Conservation (phyloP, 2,888 invertebrate genomes). For the Acanthosepion pharaonis region DNA sequence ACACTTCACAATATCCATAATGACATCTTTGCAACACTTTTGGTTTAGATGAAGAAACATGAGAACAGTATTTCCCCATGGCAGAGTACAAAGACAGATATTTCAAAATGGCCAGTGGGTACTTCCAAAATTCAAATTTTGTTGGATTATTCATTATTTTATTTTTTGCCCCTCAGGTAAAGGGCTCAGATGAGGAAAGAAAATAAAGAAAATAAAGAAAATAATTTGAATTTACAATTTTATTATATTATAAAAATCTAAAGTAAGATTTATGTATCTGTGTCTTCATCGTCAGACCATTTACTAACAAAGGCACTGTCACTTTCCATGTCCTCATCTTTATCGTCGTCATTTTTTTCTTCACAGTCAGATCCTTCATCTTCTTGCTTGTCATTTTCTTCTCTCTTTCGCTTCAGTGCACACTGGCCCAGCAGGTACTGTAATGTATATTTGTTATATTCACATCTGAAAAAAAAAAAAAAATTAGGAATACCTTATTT, state of each 20-base stretch:
- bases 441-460: conserved; percentile 90
- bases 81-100: too few species aligned
- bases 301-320: conserved; percentile 50
- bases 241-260: conserved; percentile 36
- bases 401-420: conserved; percentile 62
- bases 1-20: too few species aligned
- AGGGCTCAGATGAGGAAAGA: neutral
- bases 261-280: neutral
- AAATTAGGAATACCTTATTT: too few species aligned
- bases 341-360: conserved; percentile 47
- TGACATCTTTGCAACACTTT: too few species aligned
- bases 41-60: too few species aligned
- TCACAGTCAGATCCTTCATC: conserved; percentile 43
- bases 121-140: too few species aligned
- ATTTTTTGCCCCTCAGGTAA: neutral
- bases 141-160: too few species aligned
- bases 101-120: too few species aligned
- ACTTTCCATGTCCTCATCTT: conserved; percentile 49
- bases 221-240: neutral
- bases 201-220: neutral
- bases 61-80: too few species aligned
- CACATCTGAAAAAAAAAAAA: conserved; percentile 81
- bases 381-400: conserved; percentile 36
- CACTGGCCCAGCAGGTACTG: conserved; percentile 78
- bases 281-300: conserved; percentile 46